phyloP scores from a whole-genome alignment of 37 sponge, comb jelly and placozoan genomes.

The Chondrosia reniformis region DNA sequence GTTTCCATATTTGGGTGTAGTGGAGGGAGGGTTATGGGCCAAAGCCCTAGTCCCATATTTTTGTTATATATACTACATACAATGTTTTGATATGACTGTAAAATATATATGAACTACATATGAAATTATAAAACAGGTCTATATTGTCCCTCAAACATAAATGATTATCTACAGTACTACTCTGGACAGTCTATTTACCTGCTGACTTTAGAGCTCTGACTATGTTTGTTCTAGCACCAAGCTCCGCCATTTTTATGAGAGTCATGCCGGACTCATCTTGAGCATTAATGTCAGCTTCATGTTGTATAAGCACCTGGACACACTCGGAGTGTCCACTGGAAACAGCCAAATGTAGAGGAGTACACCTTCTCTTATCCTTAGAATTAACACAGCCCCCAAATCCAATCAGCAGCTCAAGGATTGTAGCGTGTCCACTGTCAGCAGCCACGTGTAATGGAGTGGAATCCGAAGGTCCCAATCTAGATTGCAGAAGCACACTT shows the following conservation, averaged over 20 bases:
- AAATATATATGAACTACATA: too few relatives aligned
- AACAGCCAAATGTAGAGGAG: too few relatives aligned
- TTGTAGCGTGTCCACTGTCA: constrained; percentile 21
- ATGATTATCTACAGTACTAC: too few relatives aligned
- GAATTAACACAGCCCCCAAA: too few relatives aligned
- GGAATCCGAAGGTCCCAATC: constrained; percentile 73
- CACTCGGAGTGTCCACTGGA: too few relatives aligned
- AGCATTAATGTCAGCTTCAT: constrained; percentile 33
- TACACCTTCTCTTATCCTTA: too few relatives aligned
- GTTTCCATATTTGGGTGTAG: neutral
- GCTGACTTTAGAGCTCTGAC: constrained; percentile 30
- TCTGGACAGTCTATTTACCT: too few relatives aligned
- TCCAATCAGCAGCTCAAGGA: too few relatives aligned
- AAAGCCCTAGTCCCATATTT: neutral
- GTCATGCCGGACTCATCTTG: constrained; percentile 34
- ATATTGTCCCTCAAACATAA: too few relatives aligned
- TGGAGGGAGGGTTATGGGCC: neutral
- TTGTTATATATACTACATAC: too few relatives aligned
- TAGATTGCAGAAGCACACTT: constrained; percentile 27
- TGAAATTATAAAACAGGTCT: too few relatives aligned
- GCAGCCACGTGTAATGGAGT: constrained; percentile 49
- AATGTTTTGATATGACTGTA: too few relatives aligned
- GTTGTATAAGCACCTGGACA: constrained; percentile 15
- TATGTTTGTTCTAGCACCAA: neutral
- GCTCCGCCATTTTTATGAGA: constrained; percentile 25